Evolutionary conservation across 2,797 vertebrate species (phyloP), one percentile per base, ranked within the genome.

Genomic region (Gouania willdenowi): DNA sequence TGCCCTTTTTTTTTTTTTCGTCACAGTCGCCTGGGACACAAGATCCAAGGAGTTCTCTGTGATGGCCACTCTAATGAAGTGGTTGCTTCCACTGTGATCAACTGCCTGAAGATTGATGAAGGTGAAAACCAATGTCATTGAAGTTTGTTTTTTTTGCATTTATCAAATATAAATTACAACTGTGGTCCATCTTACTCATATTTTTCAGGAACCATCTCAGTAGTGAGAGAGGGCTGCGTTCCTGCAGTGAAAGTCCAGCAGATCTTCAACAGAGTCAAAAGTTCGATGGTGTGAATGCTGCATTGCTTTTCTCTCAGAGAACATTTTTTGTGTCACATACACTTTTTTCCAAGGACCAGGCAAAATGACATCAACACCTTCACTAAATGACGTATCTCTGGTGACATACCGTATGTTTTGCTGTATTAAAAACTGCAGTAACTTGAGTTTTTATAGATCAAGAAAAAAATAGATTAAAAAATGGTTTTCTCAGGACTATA

Each of bases 11-110:
- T 55, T n/a, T n/a, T n/a, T n/a, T n/a, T n/a, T 41, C 59, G 6
- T 9, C 13, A 16, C 37, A 94, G 93, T 34, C 91, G 92, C 22
- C 87, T 95, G 2, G 92, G 91, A 20, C 82, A 91, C 33, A 92
- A 93, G 55, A 79, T 95, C 36, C 90, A 93, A 54, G 93, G 90
- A 6, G 90, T 95, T 53, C 83, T 95, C 9, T 93, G 92, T 49
- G 93, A 95, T 11, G 93, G 93, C 9, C 70, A 87, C 19, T 93
- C 93, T 22, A 91, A 91, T 27, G 92, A 94, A 71, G 60, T 88
- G 27, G 86, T 92, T 56, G 90, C 83, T 0, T 95, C 93, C 14
- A 94, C 93, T 1, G 87, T 94, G 23, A 89, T 95, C 59, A 92
- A 91, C 81, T 95, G 93, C 70, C 79, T 90, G 0, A 86, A 77